These are phyloP conservation scores for Hydropsyche betteni DNA, from an alignment of 2,888 invertebrate species.

Conservation along the genomic window DNA sequence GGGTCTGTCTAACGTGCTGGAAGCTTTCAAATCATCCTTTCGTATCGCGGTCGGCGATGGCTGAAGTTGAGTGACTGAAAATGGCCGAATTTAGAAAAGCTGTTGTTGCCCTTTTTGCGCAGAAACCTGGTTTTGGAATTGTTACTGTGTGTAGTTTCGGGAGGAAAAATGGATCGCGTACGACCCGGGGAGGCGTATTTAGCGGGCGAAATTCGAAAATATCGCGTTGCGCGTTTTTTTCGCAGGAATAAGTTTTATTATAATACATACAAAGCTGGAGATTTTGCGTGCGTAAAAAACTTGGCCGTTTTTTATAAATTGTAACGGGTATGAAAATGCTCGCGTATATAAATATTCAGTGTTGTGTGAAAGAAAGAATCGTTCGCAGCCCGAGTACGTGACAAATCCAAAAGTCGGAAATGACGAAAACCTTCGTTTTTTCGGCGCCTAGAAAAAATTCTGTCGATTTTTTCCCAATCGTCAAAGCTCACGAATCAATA, in stretches of 20 bases:
- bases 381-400: conserved; percentile 4
- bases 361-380: background rate
- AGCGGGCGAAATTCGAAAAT: background rate
- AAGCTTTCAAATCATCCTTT: too few relatives aligned
- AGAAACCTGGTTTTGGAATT: too few relatives aligned
- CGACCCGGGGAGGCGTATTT: background rate
- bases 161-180: background rate
- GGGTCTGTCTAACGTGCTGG: too few relatives aligned
- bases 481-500: conserved; percentile 40
- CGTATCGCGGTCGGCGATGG: too few relatives aligned
- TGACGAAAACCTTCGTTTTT: background rate
- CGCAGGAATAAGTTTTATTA: conserved; percentile 1
- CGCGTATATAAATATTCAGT: background rate
- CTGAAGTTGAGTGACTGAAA: too few relatives aligned
- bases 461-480: conserved; percentile 9
- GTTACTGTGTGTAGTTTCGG: too few relatives aligned
- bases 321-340: conserved; percentile 1
- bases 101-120: too few relatives aligned
- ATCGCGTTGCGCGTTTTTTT: background rate
- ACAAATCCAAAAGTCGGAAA: background rate
- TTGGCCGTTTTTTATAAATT: conserved; percentile 4
- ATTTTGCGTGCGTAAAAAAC: background rate
- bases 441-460: background rate
- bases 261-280: conserved; percentile 6
- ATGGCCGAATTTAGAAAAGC: too few relatives aligned